Evolutionary conservation across 2,113 vertebrate species (phyloP).

Genomic region (Corythaixoides concolor): DNA sequence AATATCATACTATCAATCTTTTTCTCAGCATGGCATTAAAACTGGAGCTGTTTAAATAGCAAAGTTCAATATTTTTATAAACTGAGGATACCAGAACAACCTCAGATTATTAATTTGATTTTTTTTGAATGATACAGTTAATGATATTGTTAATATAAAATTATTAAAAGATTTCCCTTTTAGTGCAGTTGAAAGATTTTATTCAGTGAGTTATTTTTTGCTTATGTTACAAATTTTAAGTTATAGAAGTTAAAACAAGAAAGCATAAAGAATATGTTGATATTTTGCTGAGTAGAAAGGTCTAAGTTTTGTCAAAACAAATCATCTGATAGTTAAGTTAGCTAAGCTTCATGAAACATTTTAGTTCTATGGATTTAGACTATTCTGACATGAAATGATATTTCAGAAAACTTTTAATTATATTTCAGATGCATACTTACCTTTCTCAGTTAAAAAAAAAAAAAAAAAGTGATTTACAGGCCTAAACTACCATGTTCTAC

Average conservation of each 20-base stretch:
- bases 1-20: conserved; percentile 12
- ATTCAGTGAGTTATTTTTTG: neutral
- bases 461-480: neutral
- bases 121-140: neutral
- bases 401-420: neutral
- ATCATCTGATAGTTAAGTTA: neutral
- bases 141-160: neutral
- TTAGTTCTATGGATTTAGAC: neutral
- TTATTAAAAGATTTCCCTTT: neutral
- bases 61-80: conserved; percentile 41
- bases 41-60: conserved; percentile 32
- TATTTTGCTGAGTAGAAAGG: neutral
- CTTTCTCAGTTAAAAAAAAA: neutral
- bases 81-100: neutral
- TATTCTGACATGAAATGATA: neutral
- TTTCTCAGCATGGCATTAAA: neutral
- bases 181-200: neutral
- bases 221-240: neutral
- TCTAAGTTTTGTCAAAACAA: neutral
- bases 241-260: neutral
- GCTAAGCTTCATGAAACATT: neutral
- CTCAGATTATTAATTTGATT: neutral
- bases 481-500: neutral
- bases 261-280: neutral
- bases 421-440: neutral